phyloP scores from a whole-genome alignment of 2,797 vertebrate species.

The Gallirallus australis region DNA sequence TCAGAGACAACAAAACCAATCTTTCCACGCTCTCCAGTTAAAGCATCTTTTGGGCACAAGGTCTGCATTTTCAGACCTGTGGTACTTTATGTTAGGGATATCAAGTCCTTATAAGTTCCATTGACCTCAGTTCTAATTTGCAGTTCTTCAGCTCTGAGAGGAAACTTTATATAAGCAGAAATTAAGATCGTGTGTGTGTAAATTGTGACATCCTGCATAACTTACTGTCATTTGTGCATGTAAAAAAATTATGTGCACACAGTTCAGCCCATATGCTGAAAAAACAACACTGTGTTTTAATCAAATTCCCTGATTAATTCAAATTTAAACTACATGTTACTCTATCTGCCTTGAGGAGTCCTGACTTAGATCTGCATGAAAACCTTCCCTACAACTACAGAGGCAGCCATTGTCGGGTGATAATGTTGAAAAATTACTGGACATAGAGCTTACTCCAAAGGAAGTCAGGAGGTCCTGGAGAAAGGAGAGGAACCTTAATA shows the following conservation, averaged over 20 bases:
- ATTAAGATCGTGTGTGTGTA: neutral
- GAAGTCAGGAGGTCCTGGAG: neutral
- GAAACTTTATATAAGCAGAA: neutral
- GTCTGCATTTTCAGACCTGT: neutral
- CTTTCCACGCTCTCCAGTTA: neutral
- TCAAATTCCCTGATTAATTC: neutral
- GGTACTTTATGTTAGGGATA: neutral
- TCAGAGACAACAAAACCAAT: neutral
- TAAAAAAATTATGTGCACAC: neutral
- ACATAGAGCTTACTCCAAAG: neutral
- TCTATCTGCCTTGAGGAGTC: neutral
- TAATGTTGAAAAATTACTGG: neutral
- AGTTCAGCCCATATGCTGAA: neutral
- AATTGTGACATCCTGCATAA: conserved; percentile 20
- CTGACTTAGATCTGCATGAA: neutral
- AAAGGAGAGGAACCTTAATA: neutral
- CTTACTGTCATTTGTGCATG: conserved; percentile 18
- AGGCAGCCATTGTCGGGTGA: neutral
- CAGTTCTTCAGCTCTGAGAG: neutral
- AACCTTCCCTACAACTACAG: neutral
- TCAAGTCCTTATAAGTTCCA: neutral
- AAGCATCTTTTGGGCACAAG: neutral
- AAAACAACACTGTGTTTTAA: neutral
- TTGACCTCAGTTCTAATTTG: neutral
- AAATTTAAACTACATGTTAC: neutral